Conservation (phyloP, 2,113 vertebrate genomes). For the Dasyurus viverrinus region DNA sequence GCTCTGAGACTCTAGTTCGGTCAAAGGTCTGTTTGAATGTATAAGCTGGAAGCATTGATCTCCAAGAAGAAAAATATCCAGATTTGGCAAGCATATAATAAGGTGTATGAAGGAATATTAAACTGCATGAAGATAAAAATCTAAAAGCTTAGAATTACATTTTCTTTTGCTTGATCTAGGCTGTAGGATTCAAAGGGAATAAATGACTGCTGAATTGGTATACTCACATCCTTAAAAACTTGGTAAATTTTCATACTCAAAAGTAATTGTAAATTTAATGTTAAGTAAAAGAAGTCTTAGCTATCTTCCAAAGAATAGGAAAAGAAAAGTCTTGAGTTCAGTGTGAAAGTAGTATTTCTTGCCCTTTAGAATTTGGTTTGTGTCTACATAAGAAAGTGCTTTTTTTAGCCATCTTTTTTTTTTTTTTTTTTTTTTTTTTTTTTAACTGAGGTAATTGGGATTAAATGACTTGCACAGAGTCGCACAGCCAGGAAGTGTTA, state of each 20-base stretch:
- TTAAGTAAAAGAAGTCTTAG: constrained; percentile 13
- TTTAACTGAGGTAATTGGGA: no score
- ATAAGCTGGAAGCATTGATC: not conserved
- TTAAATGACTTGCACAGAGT: no score
- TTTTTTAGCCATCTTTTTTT: constrained; percentile 24
- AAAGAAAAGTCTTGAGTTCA: constrained; percentile 10
- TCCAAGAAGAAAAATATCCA: constrained; percentile 8
- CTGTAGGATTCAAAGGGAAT: constrained; percentile 19
- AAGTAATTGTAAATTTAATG: constrained; percentile 1
- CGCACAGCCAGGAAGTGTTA: no score
- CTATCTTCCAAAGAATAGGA: not conserved
- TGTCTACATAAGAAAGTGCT: constrained; percentile 1
- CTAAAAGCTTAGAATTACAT: constrained; percentile 32
- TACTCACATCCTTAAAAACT: not conserved
- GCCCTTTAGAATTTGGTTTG: constrained; percentile 3
- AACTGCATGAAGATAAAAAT: constrained; percentile 6
- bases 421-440: constrained; percentile 18
- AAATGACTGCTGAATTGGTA: not conserved
- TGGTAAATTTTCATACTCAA: not conserved
- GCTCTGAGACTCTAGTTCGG: constrained; percentile 9
- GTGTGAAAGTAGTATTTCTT: constrained; percentile 23
- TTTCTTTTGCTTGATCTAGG: constrained; percentile 1
- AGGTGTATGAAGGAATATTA: not conserved
- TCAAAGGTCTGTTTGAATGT: not conserved
- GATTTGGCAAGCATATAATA: not conserved